These are phyloP conservation scores for Cottus gobio DNA, from an alignment of 2,113 vertebrate genomes.

Conservation along the genomic window DNA sequence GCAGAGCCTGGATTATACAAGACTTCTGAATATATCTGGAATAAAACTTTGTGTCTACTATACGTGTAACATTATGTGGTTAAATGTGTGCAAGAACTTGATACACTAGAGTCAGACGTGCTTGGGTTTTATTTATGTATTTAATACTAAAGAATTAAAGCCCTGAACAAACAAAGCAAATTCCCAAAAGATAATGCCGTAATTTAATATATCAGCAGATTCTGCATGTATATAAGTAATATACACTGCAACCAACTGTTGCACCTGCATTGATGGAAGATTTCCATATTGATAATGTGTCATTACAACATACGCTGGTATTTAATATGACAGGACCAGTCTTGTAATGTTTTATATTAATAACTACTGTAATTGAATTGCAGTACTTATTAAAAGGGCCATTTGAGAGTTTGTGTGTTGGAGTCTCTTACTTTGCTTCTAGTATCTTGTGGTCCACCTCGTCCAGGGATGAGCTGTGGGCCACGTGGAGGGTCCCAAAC, in stretches of 20 bases:
- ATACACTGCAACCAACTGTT: background rate
- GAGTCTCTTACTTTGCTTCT: constrained; percentile 98
- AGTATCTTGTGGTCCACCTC: constrained; percentile 99
- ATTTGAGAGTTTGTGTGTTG: background rate
- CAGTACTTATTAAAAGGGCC: background rate
- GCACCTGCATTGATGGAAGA: too few species aligned
- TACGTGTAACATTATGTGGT: background rate
- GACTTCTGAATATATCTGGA: constrained; percentile 6
- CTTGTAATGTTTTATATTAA: background rate
- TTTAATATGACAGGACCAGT: background rate
- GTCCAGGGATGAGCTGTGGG: constrained; percentile 97
- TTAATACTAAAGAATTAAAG: background rate
- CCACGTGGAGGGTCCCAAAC: constrained; percentile 97
- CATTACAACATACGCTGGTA: background rate
- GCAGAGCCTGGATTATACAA: background rate
- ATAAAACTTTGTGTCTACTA: background rate
- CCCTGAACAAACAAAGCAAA: background rate
- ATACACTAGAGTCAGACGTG: background rate
- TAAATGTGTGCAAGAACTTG: background rate
- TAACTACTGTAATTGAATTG: background rate
- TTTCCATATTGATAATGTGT: background rate
- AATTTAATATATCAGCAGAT: background rate
- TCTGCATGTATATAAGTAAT: background rate
- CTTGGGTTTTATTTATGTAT: too few species aligned
- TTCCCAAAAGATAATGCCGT: background rate